Evolutionary conservation across 2,888 invertebrate genomes (phyloP).

Genomic region (Drosophila atripex): DNA sequence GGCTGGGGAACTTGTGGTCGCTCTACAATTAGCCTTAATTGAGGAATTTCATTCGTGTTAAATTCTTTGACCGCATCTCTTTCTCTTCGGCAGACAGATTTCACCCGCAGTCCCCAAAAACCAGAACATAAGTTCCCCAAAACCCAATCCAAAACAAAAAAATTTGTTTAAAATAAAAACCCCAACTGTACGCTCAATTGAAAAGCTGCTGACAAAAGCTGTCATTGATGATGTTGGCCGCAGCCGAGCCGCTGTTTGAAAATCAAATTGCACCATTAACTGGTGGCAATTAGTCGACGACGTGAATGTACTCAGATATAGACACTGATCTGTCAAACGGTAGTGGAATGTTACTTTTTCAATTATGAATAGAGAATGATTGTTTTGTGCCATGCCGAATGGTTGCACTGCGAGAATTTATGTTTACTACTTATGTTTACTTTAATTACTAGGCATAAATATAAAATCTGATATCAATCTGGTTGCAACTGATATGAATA

Average conservation of each 20-base stretch:
- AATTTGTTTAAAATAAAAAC: constrained; percentile 4
- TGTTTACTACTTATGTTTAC: too few relatives aligned
- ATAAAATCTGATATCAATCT: too few relatives aligned
- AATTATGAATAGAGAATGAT: constrained; percentile 76
- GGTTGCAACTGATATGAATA: too few relatives aligned
- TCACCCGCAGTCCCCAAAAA: constrained; percentile 45
- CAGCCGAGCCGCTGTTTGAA: constrained; percentile 54
- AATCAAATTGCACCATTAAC: constrained; percentile 74
- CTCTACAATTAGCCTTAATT: constrained; percentile 78
- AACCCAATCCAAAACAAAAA: constrained; percentile 3
- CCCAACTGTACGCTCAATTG: constrained; percentile 52
- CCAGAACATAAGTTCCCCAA: constrained; percentile 17
- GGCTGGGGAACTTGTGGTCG: constrained; percentile 44
- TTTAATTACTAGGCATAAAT: too few relatives aligned
- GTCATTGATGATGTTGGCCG: constrained; percentile 66
- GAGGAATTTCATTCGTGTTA: constrained; percentile 73
- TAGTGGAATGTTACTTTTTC: constrained; percentile 70
- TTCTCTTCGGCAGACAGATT: constrained; percentile 53
- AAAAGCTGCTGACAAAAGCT: constrained; percentile 78
- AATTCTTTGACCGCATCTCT: constrained; percentile 77
- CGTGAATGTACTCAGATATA: constrained; percentile 17
- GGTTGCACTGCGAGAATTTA: constrained; percentile 26
- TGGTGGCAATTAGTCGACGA: constrained; percentile 69
- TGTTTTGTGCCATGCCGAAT: constrained; percentile 56
- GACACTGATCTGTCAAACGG: constrained; percentile 60